Percentiles rank a stretch among this genome's conserved stretches.
Conservation (phyloP, 2,888 invertebrate species). For the Acronicta psi region DNA sequence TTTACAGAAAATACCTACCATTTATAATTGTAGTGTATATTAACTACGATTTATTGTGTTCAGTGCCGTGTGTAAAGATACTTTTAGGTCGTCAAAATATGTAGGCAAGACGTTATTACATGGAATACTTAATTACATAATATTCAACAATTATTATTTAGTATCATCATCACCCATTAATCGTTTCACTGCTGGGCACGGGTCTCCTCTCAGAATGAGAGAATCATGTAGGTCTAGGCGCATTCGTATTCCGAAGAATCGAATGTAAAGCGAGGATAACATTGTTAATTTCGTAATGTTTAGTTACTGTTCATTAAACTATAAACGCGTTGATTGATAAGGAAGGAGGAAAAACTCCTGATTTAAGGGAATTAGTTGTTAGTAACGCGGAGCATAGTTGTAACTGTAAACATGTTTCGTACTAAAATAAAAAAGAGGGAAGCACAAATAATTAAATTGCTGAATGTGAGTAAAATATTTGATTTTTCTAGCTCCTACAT, state of each 20-base stretch:
- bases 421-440: slow-evolving; percentile 71
- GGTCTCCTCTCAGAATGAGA: too few species aligned
- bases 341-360: slow-evolving; percentile 25
- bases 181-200: too few species aligned
- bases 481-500: slow-evolving; percentile 14
- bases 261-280: too few species aligned
- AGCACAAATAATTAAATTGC: slow-evolving; percentile 65
- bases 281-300: background rate
- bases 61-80: too few species aligned
- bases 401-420: slow-evolving; percentile 64
- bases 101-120: too few species aligned
- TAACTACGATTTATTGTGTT: too few species aligned
- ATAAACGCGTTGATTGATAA: slow-evolving; percentile 10
- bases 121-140: too few species aligned
- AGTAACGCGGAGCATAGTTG: background rate
- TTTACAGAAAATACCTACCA: background rate
- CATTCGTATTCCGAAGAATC: background rate
- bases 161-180: too few species aligned
- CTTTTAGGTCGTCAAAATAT: too few species aligned
- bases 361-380: slow-evolving; percentile 16
- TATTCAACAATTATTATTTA: too few species aligned
- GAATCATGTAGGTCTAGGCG: background rate
- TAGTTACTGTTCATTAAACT: background rate
- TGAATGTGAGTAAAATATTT: slow-evolving; percentile 66
- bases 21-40: too few species aligned